A percentile compares a stretch with the other conserved stretches of the same genome.
phyloP scores from a whole-genome alignment of 2,113 vertebrate genomes.

The Tetraodon nigroviridis region DNA sequence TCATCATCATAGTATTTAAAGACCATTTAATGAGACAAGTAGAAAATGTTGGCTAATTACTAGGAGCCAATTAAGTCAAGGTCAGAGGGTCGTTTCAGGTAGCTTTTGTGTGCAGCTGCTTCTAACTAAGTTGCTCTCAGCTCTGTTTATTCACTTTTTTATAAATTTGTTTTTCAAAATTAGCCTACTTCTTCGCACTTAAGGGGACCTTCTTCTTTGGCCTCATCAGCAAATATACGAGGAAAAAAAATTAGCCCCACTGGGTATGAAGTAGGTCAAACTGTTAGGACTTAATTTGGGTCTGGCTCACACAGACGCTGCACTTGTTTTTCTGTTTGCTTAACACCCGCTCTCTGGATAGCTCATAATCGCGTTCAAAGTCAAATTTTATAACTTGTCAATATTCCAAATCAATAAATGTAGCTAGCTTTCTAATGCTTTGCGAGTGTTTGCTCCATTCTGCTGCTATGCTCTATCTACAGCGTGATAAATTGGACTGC shows the following conservation, averaged over 20 bases:
- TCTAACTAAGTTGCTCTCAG: neutral
- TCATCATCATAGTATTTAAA: neutral
- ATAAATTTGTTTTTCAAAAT: constrained; percentile 65
- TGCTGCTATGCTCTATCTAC: too few species aligned
- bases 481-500: too few species aligned
- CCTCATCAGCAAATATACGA: constrained; percentile 68
- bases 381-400: constrained; percentile 37
- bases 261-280: constrained; percentile 68
- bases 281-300: constrained; percentile 59
- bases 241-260: constrained; percentile 49
- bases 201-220: constrained; percentile 61
- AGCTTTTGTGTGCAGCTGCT: constrained; percentile 16
- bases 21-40: neutral
- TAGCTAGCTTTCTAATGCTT: neutral
- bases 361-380: constrained; percentile 46
- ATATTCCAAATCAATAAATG: constrained; percentile 22
- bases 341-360: constrained; percentile 45
- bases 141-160: constrained; percentile 48
- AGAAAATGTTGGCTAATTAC: neutral
- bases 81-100: constrained; percentile 38
- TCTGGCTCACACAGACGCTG: constrained; percentile 44
- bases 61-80: constrained; percentile 19
- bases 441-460: too few species aligned
- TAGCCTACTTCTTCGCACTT: constrained; percentile 30
- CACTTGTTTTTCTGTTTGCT: constrained; percentile 55